Base-by-base conservation (phyloP, 2,797 vertebrate genomes). In the Morelia viridis region DNA sequence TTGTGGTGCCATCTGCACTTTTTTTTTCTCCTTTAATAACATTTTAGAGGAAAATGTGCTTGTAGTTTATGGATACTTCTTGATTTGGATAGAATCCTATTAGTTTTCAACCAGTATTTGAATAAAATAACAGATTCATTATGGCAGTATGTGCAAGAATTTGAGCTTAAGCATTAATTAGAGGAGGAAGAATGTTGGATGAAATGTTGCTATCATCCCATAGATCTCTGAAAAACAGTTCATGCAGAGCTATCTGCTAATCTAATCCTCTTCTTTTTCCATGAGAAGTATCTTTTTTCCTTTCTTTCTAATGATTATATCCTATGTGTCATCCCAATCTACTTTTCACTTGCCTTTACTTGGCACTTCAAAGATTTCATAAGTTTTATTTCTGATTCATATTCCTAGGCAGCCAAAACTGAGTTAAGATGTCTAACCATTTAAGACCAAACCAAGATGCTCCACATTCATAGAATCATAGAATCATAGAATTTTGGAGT, bases 1-100 rank as follows among this genome's bases (percentile, higher is more conserved):
- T 97, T 97, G 96, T 97, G 96, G 85, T 97, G 94, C 97, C 97
- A 98, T 97, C 97, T 97, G 97, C 94, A 97, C 96, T 97, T 96
- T 94, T 93, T 94, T 93, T 97, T 88, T 71, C 96, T 90, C 96
- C 91, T 96, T 95, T 96, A 95, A 96, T 87, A 90, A 90, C 92
- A 90, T 97, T 85, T 95, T 94, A 97, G 95, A 95, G 92, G 91
- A 96, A 97, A 96, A 96, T 94, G 64, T 95, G 92, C 95, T 95
- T 96, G 93, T 88, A 92, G 91, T 96, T 96, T 95, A 96, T 96
- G 93, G 94, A 95, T 97, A 95, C 93, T 96, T 95, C 96, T 96
- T 93, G 96, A 96, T 95, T 96, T 96, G 96, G 95, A 97, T 89
- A 91, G 92, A 68, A 88, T 96, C 96, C 95, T 96, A 96, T 91